Evolutionary conservation across 2,797 vertebrate genomes (phyloP).

Genomic region (Vireo griseus): DNA sequence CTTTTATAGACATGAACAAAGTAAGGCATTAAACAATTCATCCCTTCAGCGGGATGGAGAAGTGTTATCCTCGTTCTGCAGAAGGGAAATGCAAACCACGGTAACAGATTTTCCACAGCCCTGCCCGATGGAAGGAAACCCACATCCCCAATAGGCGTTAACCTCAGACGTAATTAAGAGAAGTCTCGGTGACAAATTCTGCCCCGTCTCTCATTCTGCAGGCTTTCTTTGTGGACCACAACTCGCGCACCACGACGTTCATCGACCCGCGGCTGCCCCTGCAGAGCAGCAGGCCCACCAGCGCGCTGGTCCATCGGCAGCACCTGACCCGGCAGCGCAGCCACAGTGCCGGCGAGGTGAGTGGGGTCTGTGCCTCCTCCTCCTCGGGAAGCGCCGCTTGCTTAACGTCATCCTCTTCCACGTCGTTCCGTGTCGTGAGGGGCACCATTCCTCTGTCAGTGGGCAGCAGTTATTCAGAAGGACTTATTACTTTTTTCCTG

Average conservation of each 20-base stretch:
- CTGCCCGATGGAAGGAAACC: neutral
- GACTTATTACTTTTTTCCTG: neutral
- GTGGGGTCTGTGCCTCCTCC: neutral
- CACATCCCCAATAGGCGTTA: neutral
- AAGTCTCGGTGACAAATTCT: neutral
- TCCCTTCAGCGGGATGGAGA: neutral
- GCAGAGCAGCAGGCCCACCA: slow-evolving; percentile 91
- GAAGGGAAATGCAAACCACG: neutral
- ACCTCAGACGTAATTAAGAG: neutral
- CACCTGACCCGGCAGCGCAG: slow-evolving; percentile 93
- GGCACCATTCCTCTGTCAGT: neutral
- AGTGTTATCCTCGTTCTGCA: neutral
- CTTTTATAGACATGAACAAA: neutral
- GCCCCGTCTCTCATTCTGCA: slow-evolving; percentile 22
- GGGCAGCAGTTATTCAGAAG: accelerated
- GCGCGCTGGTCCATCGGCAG: slow-evolving; percentile 90
- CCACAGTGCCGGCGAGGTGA: slow-evolving; percentile 96
- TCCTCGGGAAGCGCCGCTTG: accelerated
- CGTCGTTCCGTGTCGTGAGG: accelerated
- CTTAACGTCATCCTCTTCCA: neutral
- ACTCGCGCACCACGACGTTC: slow-evolving; percentile 95
- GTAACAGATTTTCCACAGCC: neutral
- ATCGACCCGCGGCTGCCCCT: slow-evolving; percentile 94
- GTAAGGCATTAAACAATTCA: neutral
- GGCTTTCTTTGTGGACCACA: slow-evolving; percentile 98